Evolutionary conservation across 2,888 invertebrate species (phyloP).

Genomic region (Timema cristinae): DNA sequence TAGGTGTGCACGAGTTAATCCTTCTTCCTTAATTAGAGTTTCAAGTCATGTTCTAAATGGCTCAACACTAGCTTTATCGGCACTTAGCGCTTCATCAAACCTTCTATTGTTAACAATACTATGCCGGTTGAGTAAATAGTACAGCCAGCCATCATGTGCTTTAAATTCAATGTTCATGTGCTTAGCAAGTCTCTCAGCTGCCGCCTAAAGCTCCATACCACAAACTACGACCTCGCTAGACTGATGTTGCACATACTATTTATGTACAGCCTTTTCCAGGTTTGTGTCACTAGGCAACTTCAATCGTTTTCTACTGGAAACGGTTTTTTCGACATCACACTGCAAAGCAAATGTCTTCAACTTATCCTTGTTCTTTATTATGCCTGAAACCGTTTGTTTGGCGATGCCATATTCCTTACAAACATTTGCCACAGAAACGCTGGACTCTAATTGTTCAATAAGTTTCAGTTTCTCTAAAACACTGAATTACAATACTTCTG

Average conservation of each 20-base stretch:
- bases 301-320: constrained; percentile 8
- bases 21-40: too few relatives aligned
- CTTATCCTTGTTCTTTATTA: constrained; percentile 17
- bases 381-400: constrained; percentile 16
- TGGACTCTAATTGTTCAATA: constrained; percentile 16
- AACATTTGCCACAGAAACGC: constrained; percentile 4
- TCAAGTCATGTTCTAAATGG: too few relatives aligned
- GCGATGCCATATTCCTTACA: constrained; percentile 12
- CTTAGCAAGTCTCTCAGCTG: constrained; percentile 14
- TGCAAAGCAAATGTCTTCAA: constrained; percentile 16
- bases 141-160: constrained; percentile 18
- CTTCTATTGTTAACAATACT: neutral
- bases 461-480: constrained; percentile 13
- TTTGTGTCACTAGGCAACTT: constrained; percentile 14
- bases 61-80: too few relatives aligned
- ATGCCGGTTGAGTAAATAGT: constrained; percentile 7
- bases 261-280: constrained; percentile 13
- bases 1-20: too few relatives aligned
- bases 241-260: constrained; percentile 12
- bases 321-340: constrained; percentile 2
- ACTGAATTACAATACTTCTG: too few relatives aligned
- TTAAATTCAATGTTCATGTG: constrained; percentile 16
- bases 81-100: neutral
- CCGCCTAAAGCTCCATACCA: constrained; percentile 12
- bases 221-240: constrained; percentile 4